phyloP scores from a whole-genome alignment of 2,888 invertebrate species.

The Cantharis rufa region DNA sequence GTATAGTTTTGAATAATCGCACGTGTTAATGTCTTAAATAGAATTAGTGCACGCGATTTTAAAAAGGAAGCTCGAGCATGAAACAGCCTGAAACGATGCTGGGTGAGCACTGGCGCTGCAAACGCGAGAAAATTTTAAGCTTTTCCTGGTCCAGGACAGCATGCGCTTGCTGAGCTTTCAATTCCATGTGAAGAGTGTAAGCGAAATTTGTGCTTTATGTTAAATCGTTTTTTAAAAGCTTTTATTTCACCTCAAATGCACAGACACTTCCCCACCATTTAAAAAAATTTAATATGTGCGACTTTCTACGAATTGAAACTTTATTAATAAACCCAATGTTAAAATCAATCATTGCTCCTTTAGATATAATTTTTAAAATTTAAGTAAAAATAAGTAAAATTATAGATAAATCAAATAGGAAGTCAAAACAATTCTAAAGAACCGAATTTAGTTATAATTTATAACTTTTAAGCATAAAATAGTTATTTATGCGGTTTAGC shows the following conservation, averaged over 20 bases:
- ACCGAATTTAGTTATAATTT: background rate
- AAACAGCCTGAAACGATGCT: constrained; percentile 39
- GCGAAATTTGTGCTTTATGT: constrained; percentile 28
- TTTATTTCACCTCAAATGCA: constrained; percentile 4
- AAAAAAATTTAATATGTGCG: background rate
- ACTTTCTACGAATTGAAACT: background rate
- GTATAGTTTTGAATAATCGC: background rate
- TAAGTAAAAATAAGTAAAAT: too few species aligned
- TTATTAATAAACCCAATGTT: background rate
- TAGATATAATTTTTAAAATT: background rate
- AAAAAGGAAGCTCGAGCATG: constrained; percentile 9
- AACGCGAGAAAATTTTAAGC: constrained; percentile 36
- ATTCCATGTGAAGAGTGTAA: constrained; percentile 26
- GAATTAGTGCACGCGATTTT: constrained; percentile 22
- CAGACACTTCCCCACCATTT: background rate
- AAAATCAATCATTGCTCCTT: background rate
- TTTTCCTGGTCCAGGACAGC: constrained; percentile 31
- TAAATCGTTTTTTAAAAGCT: constrained; percentile 29
- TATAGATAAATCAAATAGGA: background rate
- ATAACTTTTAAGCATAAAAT: background rate
- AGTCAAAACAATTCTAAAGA: background rate
- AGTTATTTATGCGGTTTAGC: background rate
- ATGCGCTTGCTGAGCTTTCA: constrained; percentile 32
- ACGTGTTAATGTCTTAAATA: background rate
- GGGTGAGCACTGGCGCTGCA: constrained; percentile 39